Conservation (phyloP, 2,888 invertebrate genomes). For the Petrolisthes manimaculis region DNA sequence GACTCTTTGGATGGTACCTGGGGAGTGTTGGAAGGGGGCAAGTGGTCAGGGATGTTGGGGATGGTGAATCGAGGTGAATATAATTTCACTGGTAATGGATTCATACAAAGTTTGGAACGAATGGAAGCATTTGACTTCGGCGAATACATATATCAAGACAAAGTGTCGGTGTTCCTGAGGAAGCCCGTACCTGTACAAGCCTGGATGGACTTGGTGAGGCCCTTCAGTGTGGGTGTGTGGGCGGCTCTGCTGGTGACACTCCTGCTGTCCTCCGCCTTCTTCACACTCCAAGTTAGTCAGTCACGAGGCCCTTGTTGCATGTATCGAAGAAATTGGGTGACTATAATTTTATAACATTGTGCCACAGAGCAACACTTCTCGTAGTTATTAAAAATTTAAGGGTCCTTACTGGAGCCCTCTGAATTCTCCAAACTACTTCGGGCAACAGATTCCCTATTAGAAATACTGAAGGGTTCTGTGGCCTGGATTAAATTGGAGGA, state of each 20-base stretch:
- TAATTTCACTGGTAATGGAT: background rate
- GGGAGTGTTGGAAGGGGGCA: background rate
- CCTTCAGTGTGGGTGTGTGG: background rate
- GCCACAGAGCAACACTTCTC: too few relatives aligned
- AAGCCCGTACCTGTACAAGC: background rate
- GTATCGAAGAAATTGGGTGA: too few relatives aligned
- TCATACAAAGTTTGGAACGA: background rate
- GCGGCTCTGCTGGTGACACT: background rate
- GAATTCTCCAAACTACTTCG: too few relatives aligned
- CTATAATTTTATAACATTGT: too few relatives aligned
- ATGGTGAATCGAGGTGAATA: conserved; percentile 6
- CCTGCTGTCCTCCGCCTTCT: background rate
- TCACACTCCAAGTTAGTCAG: background rate
- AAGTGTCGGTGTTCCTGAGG: background rate
- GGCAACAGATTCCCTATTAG: too few relatives aligned
- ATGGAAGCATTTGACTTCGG: background rate
- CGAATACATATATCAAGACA: background rate
- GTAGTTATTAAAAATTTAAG: too few relatives aligned
- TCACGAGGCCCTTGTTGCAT: too few relatives aligned
- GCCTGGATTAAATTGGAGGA: too few relatives aligned
- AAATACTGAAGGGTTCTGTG: too few relatives aligned
- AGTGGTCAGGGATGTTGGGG: background rate
- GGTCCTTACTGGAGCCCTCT: too few relatives aligned
- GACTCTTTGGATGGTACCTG: background rate
- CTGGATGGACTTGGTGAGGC: background rate